phyloP scores from a whole-genome alignment of 2,888 invertebrate species.

The Dicyrtomina minuta region DNA sequence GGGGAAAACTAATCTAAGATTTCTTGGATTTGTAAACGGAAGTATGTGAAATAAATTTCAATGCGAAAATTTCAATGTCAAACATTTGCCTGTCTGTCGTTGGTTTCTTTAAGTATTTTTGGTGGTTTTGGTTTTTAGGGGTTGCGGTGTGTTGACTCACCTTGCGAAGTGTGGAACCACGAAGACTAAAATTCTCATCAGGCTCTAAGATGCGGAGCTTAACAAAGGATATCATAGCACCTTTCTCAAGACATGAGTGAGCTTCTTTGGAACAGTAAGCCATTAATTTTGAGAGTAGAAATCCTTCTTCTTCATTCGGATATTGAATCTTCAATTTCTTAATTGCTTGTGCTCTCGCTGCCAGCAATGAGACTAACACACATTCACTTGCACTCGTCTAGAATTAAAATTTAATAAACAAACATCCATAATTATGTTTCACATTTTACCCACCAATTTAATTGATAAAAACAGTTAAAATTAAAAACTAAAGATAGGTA shows the following conservation, averaged over 20 bases:
- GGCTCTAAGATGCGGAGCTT: slow-evolving; percentile 85
- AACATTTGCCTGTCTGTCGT: too few species aligned
- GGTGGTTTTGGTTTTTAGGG: not conserved
- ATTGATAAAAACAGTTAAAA: not conserved
- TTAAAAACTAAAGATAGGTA: not conserved
- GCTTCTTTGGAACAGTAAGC: slow-evolving; percentile 86
- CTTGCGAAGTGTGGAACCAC: slow-evolving; percentile 76
- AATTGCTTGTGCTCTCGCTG: slow-evolving; percentile 85
- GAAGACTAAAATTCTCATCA: slow-evolving; percentile 76
- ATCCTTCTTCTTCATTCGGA: slow-evolving; percentile 85
- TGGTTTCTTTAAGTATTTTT: too few species aligned
- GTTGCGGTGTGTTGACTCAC: slow-evolving; percentile 58
- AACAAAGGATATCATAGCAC: slow-evolving; percentile 90
- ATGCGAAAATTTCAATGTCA: too few species aligned
- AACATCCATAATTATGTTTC: not conserved
- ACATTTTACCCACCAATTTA: too few species aligned
- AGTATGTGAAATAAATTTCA: too few species aligned
- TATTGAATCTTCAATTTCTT: slow-evolving; percentile 80
- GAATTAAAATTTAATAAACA: slow-evolving; percentile 33
- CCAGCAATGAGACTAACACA: slow-evolving; percentile 85
- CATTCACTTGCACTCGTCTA: slow-evolving; percentile 96
- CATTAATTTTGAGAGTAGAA: slow-evolving; percentile 85
- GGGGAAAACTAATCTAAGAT: too few species aligned
- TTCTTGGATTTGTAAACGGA: too few species aligned
- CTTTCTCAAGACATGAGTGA: slow-evolving; percentile 90